Evolutionary conservation across 2,888 invertebrate genomes (phyloP).

Genomic region (Rhyacophila evoluta): DNA sequence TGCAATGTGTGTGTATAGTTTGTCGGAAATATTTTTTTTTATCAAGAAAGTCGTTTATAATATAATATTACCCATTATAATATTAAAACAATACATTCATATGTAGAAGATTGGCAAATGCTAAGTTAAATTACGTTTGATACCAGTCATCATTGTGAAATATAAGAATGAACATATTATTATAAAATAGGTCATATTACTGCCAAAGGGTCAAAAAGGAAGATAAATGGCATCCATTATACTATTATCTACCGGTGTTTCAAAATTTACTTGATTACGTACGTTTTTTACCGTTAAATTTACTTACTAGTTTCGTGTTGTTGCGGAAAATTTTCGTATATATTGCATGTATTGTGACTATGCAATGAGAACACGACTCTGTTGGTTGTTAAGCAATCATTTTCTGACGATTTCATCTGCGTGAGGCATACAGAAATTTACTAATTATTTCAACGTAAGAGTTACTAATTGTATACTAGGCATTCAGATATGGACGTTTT

Average conservation of each 20-base stretch:
- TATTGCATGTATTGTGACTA: conserved; percentile 2
- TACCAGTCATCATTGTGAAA: background rate
- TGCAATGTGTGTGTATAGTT: too few species aligned
- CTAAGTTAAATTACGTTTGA: background rate
- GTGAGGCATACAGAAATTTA: background rate
- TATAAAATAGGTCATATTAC: background rate
- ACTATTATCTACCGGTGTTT: background rate
- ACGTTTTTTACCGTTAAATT: background rate
- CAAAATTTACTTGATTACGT: background rate
- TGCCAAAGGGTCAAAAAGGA: background rate
- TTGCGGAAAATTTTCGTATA: background rate
- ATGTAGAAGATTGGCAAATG: too few species aligned
- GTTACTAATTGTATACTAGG: too few species aligned
- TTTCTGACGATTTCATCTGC: conserved; percentile 15
- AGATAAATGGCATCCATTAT: background rate
- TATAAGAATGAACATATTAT: background rate
- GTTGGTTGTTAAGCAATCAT: background rate
- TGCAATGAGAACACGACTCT: background rate
- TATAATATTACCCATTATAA: too few species aligned
- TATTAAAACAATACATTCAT: too few species aligned
- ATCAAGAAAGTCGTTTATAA: too few species aligned
- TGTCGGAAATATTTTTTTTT: too few species aligned
- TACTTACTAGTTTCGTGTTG: background rate
- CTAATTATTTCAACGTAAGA: background rate
- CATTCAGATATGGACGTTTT: too few species aligned